Base-by-base conservation (phyloP, 2,113 vertebrate species). In the Dicentrarchus labrax region DNA sequence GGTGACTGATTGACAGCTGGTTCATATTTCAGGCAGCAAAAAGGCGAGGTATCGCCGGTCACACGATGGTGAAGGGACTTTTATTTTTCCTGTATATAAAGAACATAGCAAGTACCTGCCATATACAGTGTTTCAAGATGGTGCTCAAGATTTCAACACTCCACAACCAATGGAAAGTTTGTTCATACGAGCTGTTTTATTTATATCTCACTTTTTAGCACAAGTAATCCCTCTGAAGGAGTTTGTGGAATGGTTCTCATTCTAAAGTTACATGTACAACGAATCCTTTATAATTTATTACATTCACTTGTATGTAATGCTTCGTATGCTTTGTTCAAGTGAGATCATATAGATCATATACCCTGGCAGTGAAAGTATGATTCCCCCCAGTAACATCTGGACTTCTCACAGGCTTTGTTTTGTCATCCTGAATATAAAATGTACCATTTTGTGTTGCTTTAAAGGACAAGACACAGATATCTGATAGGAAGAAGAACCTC, bases 1-100 rank as follows among this genome's bases (percentile, higher is more conserved):
- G 11, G 39, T 43, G 8, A 72, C 11, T 13, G 47, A 5, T 16
- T 39, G 19, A 47, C 22, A 45, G 47, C 39, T 54, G 47, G 12
- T 39, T 13, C 8, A 50, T 22, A 41, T 50, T 30, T 45, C 56
- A 45, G 61, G 21, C 9, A 64, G 36, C 15, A 56, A 10, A 47
- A 30, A 36, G 21, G 16, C 0, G 16, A 38, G 11, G 4, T 47
- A 21, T 54, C 16, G 11, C 38, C 41, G 36, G 22, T 57, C 12
- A 38, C 22, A 4, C 0, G 1, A 21, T 47, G 62, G 47, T 38
- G n/a, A 50, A n/a, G 6, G 9, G 66, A 45, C 4, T 30, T 77
- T 68, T 11, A 15, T 1, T 76, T n/a, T 83, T 39, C 73, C 24
- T 57, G 57, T 78, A 50, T 48, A 19, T 78, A 10, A 65, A 68